Evolutionary conservation across 2,888 invertebrate genomes (phyloP), one percentile per base, ranked within the genome.

Genomic region (Drosophila merina): DNA sequence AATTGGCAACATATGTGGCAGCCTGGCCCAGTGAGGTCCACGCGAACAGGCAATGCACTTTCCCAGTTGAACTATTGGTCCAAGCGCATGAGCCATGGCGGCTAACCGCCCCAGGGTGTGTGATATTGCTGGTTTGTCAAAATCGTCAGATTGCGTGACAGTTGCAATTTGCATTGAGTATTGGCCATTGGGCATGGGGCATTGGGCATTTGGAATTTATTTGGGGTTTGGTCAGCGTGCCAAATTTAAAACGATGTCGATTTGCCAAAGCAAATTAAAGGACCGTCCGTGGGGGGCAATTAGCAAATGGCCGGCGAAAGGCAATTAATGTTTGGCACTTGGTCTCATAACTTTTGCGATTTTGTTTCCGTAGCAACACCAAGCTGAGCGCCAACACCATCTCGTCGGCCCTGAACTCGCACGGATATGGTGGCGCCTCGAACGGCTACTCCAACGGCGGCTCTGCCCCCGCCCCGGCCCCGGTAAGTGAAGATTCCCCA

Each of bases 311-410:
- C 38, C 36, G 28, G 36, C 52, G 56, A 56, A 33, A 31, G 73
- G 57, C 71, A 73, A 72, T 64, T 72, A 73, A 42, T 49, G 63
- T 42, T 45, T 25, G 45, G 40, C 42, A 52, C 72, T 36, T 40
- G 20, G 68, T 14, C 14, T 42, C 40, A 42, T 42, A 42, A 42
- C 40, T 42, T 14, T 42, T 42, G 14, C 14, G 14, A 14, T 42
- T 42, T 20, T 14, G 5, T 20, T 20, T 12, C 91, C 90, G 25
- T 88, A 94, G 96, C 70, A 94, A 95, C 88, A 93, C 94, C 77
- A 95, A 94, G 90, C 92, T 95, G 84, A 96, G 96, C 74, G 94
- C 94, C 74, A 94, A 94, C 88, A 94, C 95, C 52, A 96, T 96
- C 87, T 95, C 96, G 63, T 94, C 96, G 63, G 96, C 96, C 60